Evolutionary conservation across 2,888 invertebrate genomes (phyloP).

Genomic region (Herminia tarsipennalis): DNA sequence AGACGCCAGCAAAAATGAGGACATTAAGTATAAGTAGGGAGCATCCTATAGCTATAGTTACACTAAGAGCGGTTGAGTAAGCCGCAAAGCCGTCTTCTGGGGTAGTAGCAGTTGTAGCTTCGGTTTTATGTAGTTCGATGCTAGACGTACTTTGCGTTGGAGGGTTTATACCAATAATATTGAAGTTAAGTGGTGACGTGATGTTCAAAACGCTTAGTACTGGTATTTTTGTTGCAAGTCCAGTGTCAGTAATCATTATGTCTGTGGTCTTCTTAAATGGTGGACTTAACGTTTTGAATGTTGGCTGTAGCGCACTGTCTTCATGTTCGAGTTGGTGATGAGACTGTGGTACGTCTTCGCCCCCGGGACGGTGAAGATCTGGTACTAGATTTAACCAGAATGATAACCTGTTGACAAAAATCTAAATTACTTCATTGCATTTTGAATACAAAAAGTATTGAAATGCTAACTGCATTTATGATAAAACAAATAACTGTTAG

Average conservation of each 20-base stretch:
- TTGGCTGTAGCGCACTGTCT: conserved; percentile 85
- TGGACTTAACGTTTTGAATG: conserved; percentile 83
- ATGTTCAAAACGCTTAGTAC: conserved; percentile 72
- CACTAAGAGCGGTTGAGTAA: conserved; percentile 95
- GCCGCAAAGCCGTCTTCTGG: conserved; percentile 96
- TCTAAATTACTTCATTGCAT: background rate
- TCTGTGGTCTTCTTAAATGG: conserved; percentile 86
- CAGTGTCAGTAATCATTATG: conserved; percentile 71
- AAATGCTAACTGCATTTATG: too few relatives aligned
- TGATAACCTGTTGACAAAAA: conserved; percentile 87
- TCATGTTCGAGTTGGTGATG: conserved; percentile 94
- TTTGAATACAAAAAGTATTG: too few relatives aligned
- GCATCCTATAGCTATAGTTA: conserved; percentile 97
- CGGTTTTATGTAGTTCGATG: conserved; percentile 70
- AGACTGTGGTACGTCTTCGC: conserved; percentile 93
- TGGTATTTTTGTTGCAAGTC: conserved; percentile 72
- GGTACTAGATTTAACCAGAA: conserved; percentile 98
- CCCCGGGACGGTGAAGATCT: conserved; percentile 94
- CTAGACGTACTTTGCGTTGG: conserved; percentile 64
- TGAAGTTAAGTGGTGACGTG: conserved; percentile 75
- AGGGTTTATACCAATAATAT: conserved; percentile 70
- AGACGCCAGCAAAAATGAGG: conserved; percentile 96
- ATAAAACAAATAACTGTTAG: background rate
- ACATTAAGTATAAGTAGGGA: conserved; percentile 96
- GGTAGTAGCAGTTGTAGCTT: conserved; percentile 81